Evolutionary conservation across 1,140 invertebrate genomes (phyloP), one percentile per base, ranked within the genome.

Genomic region (Grapholita molesta): DNA sequence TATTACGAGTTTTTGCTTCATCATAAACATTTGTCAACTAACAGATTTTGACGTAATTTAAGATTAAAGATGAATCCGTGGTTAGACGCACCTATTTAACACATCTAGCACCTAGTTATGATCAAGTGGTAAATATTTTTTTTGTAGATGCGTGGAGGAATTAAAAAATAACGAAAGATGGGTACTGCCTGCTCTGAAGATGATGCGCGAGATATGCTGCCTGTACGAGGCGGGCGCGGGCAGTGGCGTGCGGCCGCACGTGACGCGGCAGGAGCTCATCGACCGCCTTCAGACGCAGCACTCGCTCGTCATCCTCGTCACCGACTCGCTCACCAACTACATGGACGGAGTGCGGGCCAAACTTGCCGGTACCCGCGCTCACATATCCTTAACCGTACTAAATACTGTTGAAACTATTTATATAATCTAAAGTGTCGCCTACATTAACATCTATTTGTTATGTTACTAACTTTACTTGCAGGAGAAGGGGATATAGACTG

Each of bases 181-280:
- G 98, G 98, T 98, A 7, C 86, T 99, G 74, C 98, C 98, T 24
- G 97, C 98, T 8, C 92, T 99, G 48, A 99, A 99, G 87, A 97
- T 99, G 90, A 99, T 99, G 82, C 94, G 96, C 33, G 98, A 99
- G 88, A 99, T 99, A 70, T 99, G 98, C 87, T 96, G 96, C 81
- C 93, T 99, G 66, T 99, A 99, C 85, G 98, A 99, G 71, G 94
- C 95, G 93, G 79, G 95, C 93, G 89, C 94, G 93, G 87, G 96
- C 93, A 90, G 95, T 94, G 90, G 94, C 90, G 82, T 90, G 79
- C 80, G 88, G 30, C 86, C 88, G 28, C 83, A 84, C 71, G 84
- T 88, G 33, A 89, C 89, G 21, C 75, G 96, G 74, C 95, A 95
- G 80, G 94, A 94, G 78, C 96, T 99, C 57, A 99, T 99, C 77